These are phyloP conservation scores for Chaetura pelagica DNA, from an alignment of 2,113 vertebrate genomes.

Conservation along the genomic window DNA sequence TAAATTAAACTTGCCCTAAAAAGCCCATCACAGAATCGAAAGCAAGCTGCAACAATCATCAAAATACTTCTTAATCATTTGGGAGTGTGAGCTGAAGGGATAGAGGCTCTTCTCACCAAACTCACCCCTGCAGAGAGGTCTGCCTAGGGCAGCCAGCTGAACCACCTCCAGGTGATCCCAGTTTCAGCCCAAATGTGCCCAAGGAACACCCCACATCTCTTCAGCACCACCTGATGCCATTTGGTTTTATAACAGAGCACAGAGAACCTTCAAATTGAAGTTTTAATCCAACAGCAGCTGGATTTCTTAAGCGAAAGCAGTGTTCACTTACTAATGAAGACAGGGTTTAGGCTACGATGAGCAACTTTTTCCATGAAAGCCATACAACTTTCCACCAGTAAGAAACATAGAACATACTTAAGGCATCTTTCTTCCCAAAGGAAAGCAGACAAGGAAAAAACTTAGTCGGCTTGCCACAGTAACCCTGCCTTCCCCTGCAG, in stretches of 20 bases:
- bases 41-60: background rate
- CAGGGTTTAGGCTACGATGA: background rate
- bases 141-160: background rate
- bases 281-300: constrained; percentile 39
- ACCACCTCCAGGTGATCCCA: background rate
- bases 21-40: rapidly evolving
- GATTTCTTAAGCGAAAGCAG: constrained; percentile 17
- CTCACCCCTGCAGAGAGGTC: background rate
- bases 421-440: constrained; percentile 1
- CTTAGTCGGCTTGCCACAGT: background rate
- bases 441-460: background rate
- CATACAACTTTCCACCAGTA: background rate
- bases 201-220: background rate
- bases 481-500: background rate
- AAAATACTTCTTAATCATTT: background rate
- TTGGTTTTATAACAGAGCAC: background rate
- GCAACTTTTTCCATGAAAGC: constrained; percentile 54
- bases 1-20: background rate
- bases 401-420: background rate
- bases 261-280: background rate
- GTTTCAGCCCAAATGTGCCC: rapidly evolving
- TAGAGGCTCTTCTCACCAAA: background rate
- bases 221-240: rapidly evolving
- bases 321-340: constrained; percentile 36
- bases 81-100: background rate